A percentile compares a stretch with the other conserved stretches of the same genome.
These are phyloP conservation scores for Aphaenogaster ashmeadi DNA, from an alignment of 1,140 invertebrate genomes.

Conservation along the genomic window DNA sequence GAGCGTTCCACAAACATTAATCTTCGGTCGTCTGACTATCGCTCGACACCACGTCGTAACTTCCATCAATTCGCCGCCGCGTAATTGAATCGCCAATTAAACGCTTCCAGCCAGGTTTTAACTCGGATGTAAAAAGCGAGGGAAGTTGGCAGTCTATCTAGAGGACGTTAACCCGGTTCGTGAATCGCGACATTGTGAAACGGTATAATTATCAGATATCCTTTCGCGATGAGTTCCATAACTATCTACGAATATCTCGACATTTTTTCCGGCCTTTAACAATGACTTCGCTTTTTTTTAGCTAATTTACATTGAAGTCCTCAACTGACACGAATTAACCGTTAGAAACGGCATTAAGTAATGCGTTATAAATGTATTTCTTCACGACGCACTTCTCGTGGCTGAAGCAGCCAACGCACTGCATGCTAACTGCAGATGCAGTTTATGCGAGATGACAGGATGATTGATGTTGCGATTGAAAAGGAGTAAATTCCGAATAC, in stretches of 20 bases:
- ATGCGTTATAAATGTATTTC: constrained; percentile 43
- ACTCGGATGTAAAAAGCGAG: constrained; percentile 19
- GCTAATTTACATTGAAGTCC: not conserved
- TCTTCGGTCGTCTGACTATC: constrained; percentile 39
- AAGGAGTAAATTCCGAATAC: constrained; percentile 39
- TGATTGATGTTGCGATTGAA: constrained; percentile 57
- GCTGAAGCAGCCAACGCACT: not conserved
- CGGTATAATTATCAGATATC: constrained; percentile 15
- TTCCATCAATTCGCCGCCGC: constrained; percentile 40
- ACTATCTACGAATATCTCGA: not conserved
- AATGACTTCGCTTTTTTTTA: not conserved
- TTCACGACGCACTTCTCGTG: constrained; percentile 6
- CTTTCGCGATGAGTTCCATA: not conserved
- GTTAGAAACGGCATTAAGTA: constrained; percentile 43
- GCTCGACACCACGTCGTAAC: constrained; percentile 21
- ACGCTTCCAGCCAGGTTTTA: constrained; percentile 40
- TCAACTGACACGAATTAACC: not conserved
- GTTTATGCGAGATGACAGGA: constrained; percentile 43
- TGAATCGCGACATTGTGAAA: constrained; percentile 14
- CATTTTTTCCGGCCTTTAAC: not conserved
- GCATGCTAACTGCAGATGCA: constrained; percentile 30
- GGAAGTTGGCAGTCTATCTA: constrained; percentile 12
- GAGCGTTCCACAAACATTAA: constrained; percentile 53
- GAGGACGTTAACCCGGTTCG: not conserved
- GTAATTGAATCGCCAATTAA: constrained; percentile 62